phyloP scores from a whole-genome alignment of 2,113 vertebrate genomes.

The Circaetus gallicus region DNA sequence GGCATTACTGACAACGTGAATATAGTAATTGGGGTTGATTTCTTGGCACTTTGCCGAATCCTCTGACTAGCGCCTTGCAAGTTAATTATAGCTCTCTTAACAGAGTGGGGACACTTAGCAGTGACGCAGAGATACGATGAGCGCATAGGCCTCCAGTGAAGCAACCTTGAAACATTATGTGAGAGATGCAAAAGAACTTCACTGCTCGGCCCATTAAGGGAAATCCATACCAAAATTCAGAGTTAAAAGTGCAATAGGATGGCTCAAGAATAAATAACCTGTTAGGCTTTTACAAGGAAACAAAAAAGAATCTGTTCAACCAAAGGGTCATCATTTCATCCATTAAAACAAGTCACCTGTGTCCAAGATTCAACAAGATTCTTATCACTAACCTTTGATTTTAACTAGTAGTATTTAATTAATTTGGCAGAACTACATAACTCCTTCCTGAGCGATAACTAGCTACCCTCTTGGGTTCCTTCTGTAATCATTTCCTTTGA shows the following conservation, averaged over 20 bases:
- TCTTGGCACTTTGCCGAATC: constrained; percentile 76
- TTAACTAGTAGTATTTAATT: constrained; percentile 41
- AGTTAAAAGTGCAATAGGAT: not conserved
- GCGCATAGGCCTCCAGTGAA: constrained; percentile 51
- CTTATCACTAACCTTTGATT: constrained; percentile 22
- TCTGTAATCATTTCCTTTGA: constrained; percentile 62
- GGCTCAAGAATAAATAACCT: not conserved
- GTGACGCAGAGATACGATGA: constrained; percentile 53
- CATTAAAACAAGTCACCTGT: not conserved
- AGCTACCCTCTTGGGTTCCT: constrained; percentile 21
- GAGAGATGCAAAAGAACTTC: not conserved
- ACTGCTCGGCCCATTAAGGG: not conserved
- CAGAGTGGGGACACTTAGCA: constrained; percentile 68
- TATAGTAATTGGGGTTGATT: constrained; percentile 88
- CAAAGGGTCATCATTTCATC: not conserved
- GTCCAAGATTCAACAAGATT: constrained; percentile 1
- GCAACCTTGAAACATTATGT: not conserved
- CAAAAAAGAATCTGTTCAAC: not conserved
- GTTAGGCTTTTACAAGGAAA: not conserved
- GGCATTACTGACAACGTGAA: constrained; percentile 83
- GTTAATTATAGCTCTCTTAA: constrained; percentile 83
- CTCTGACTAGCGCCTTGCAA: constrained; percentile 75
- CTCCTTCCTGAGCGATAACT: not conserved
- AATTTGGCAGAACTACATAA: constrained; percentile 43
- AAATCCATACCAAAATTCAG: not conserved